Base-by-base conservation (phyloP, 1,140 invertebrate genomes). In the Aphidius ervi region DNA sequence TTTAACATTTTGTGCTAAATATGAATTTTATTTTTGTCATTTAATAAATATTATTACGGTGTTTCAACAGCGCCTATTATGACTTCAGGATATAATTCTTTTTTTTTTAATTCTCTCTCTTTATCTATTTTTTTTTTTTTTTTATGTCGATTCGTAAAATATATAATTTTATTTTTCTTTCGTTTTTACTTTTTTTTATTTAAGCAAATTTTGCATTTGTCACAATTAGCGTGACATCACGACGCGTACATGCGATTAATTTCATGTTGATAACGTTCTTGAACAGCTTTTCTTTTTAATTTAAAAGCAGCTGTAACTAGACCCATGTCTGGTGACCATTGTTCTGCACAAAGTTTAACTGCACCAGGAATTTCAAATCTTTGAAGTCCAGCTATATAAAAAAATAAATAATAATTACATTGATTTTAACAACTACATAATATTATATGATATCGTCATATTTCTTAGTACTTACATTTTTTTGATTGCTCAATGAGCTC, bases 251-350 rank as follows among this genome's bases (percentile, higher is more conserved):
- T 95, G 64, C 88, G 82, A 70, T 93, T 91, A 70, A 98, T 94
- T 75, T 95, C 91, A 58, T 88, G 83, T 75, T 93, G 87, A 81
- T 97, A 99, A 68, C 87, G 85, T 60, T 96, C 90, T 77, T 97
- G 92, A 59, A 99, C 95, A 69, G 94, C 90, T 84, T 95, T 97
- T 65, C 97, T 85, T 79, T 97, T 97, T 65, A 99, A 83, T 81
- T 99, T 99, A 77, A 98, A 94, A 48, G 97, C 95, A 65, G 97
- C 97, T 10, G 97, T 99, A 0, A 93, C 94, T n/a, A 99, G 84
- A 46, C 95, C 95, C 85, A 91, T 93, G 73, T 97, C 95, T 0
- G 96, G 95, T 0, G 94, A 93, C 97, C 97, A 99, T 49, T 93
- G 87, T 69, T 98, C 95, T 31, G 87, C 81, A 68, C 90, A 90